These are phyloP conservation scores for zebrafish (Danio rerio) DNA, from an alignment of 2,113 vertebrate species.

Conservation along the genomic window DNA sequence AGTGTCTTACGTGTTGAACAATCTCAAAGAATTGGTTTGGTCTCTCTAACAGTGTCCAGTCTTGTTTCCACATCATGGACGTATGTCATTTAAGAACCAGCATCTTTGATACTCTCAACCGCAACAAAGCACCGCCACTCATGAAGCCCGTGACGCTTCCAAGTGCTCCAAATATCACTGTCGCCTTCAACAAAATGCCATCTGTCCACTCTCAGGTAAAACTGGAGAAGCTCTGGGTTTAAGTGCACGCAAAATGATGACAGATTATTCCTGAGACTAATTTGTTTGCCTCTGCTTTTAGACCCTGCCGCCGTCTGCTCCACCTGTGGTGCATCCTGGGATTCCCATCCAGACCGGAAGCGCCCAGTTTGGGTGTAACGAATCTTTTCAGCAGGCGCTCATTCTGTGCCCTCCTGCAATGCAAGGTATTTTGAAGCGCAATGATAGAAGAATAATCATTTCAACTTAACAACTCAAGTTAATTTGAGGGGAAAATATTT, in stretches of 20 bases:
- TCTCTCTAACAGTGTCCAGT: conserved; percentile 84
- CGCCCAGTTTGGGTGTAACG: conserved; percentile 91
- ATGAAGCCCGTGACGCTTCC: conserved; percentile 84
- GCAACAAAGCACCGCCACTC: conserved; percentile 87
- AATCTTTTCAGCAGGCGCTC: conserved; percentile 92
- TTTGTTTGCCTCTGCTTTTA: conserved; percentile 55
- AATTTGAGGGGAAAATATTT: too few species aligned
- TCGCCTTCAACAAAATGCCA: conserved; percentile 88
- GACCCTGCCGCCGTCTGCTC: conserved; percentile 85
- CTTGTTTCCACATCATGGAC: conserved; percentile 97
- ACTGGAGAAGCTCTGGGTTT: background rate
- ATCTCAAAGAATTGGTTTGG: background rate
- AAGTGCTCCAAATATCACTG: conserved; percentile 79
- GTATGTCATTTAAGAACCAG: conserved; percentile 86
- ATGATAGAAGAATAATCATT: too few species aligned
- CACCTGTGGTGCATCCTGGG: conserved; percentile 90
- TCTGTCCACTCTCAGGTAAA: conserved; percentile 89
- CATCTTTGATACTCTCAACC: conserved; percentile 85
- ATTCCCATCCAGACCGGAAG: conserved; percentile 89
- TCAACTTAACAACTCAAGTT: too few species aligned
- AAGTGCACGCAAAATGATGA: background rate
- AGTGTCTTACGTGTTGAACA: background rate
- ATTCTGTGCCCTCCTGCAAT: conserved; percentile 92
- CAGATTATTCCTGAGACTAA: conserved; percentile 7
- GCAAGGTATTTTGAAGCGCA: conserved; percentile 79